Base-by-base conservation (phyloP, 2,888 invertebrate species). In the Mythimna loreyi region DNA sequence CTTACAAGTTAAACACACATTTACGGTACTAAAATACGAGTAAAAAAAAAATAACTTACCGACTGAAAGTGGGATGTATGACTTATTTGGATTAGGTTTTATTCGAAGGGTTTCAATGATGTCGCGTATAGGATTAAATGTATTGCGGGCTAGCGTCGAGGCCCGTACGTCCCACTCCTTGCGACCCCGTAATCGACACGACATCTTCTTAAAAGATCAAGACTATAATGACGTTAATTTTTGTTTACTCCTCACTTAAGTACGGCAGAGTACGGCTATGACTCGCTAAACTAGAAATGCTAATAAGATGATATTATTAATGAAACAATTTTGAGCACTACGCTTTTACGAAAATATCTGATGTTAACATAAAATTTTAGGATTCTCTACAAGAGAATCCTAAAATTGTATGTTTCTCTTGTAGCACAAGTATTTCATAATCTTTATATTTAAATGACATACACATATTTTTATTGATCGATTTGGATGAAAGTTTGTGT, bases 51-150 rank as follows among this genome's bases (percentile, higher is more conserved):
- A 59, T 47, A 45, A 96, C 98, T 97, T 90, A 98, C 99, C 99
- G 86, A 99, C 97, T 49, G 98, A 98, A 43, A 99, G 96, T 4
- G 98, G 98, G 85, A 99, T 99, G 96, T 99, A 97, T 60, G 96
- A 96, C 92, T 99, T 99, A 45, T 97, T 97, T 5, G 99, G 99
- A 95, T 99, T 98, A 1, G 99, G 99, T 81, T 97, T 97, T 45
- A 99, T 97, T 85, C 98, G 97, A 88, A 99, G 97, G 83, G 98
- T 97, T 89, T 99, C 99, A 56, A 99, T 98, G 80, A 99, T 98
- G 77, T 97, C 97, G 72, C 99, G 97, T 87, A 99, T 99, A 43
- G 99, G 98, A 95, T 99, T 99, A 91, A 97, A 97, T 61, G 99
- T 99, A 86, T 97, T 97, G 80, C 96, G 96, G 16, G 99, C 97